A percentile compares a stretch with the other conserved stretches of the same genome.
Evolutionary conservation across 2,888 invertebrate species (phyloP).

Genomic region (Zygothrica quintamaculata): DNA sequence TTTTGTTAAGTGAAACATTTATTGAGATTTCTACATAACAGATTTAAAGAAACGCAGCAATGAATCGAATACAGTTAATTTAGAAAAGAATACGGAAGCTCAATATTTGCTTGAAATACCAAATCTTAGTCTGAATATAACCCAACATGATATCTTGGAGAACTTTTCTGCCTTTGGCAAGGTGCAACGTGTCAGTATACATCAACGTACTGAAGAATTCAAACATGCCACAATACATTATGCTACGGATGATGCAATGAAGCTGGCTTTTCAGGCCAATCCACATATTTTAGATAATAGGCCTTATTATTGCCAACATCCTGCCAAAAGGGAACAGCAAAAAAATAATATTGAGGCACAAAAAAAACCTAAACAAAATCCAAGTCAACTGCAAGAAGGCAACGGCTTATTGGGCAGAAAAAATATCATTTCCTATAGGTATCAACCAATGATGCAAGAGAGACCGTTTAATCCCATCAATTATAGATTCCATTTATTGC

Average conservation of each 20-base stretch:
- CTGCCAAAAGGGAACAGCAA: background rate
- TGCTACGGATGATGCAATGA: background rate
- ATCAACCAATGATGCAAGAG: background rate
- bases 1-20: too few species aligned
- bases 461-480: background rate
- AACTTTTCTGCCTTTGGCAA: conserved; percentile 27
- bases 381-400: background rate
- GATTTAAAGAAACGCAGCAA: too few species aligned
- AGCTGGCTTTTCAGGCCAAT: conserved; percentile 17
- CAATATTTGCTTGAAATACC: conserved; percentile 15
- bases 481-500: background rate
- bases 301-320: conserved; percentile 15
- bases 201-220: conserved; percentile 8
- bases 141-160: conserved; percentile 21
- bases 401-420: background rate
- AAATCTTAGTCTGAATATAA: conserved; percentile 12
- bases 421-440: conserved; percentile 8
- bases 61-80: background rate
- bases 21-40: too few species aligned
- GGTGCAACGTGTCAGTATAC: conserved; percentile 19
- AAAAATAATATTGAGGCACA: background rate
- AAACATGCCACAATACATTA: conserved; percentile 26
- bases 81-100: background rate
- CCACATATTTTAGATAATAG: conserved; percentile 25
- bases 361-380: background rate